A percentile compares a stretch with the other conserved stretches of the same genome.
These are phyloP conservation scores for Crotophaga sulcirostris DNA, from an alignment of 2,113 vertebrate genomes.

Conservation along the genomic window DNA sequence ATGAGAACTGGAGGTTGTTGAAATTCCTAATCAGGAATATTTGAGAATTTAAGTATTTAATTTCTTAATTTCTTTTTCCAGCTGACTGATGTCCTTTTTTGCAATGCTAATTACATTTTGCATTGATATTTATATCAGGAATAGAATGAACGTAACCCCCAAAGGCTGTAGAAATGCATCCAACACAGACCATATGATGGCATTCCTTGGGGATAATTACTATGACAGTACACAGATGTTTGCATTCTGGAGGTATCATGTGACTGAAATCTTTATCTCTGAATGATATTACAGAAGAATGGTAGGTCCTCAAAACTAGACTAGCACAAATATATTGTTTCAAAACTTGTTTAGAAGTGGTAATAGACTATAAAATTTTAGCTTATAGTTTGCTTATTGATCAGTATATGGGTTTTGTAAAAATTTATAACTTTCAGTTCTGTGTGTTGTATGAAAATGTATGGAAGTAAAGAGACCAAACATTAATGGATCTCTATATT, in stretches of 20 bases:
- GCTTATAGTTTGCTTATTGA: no score
- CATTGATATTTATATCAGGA: neutral
- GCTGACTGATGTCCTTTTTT: neutral
- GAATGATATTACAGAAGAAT: neutral
- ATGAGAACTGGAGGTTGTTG: neutral
- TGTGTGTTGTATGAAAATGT: no score
- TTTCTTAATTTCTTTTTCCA: neutral
- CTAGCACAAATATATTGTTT: neutral
- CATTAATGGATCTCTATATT: neutral
- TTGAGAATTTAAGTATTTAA: neutral
- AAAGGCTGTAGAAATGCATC: neutral
- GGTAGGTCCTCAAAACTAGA: neutral
- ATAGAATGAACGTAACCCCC: neutral
- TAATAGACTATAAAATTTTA: neutral
- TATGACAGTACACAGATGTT: neutral
- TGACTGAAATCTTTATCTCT: neutral
- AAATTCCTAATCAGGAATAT: slow-evolving; percentile 8
- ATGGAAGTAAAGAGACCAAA: no score
- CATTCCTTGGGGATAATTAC: neutral
- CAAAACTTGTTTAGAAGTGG: neutral
- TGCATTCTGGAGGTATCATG: neutral
- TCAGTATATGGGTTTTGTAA: no score
- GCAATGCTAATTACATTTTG: neutral
- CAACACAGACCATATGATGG: neutral
- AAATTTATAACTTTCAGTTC: no score